Evolutionary conservation across 1,140 invertebrate species (phyloP).

Genomic region (Lasaia peninsularis): DNA sequence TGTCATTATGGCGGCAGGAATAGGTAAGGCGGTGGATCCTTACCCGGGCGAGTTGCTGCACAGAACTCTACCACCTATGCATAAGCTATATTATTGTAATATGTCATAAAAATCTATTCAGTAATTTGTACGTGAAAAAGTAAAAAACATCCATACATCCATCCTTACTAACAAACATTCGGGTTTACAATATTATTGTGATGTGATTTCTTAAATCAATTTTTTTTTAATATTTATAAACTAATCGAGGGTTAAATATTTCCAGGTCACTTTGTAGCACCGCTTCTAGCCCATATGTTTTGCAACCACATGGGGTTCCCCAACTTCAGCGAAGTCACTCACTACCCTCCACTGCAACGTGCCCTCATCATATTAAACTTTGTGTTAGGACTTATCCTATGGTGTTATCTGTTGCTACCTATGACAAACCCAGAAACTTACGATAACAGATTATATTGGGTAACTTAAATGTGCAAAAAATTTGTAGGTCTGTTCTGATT

Average conservation of each 20-base stretch:
- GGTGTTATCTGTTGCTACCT: conserved; percentile 87
- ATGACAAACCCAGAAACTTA: conserved; percentile 89
- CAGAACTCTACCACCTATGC: too few relatives aligned
- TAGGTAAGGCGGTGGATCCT: too few relatives aligned
- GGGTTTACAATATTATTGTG: too few relatives aligned
- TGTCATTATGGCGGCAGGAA: too few relatives aligned
- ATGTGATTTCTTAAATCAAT: too few relatives aligned
- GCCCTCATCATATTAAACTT: conserved; percentile 82
- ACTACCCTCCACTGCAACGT: conserved; percentile 82
- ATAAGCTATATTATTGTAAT: too few relatives aligned
- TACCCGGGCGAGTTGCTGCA: too few relatives aligned
- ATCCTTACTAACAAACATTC: too few relatives aligned
- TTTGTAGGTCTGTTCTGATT: too few relatives aligned
- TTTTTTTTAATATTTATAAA: not conserved
- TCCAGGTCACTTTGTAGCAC: conserved; percentile 90
- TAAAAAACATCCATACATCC: too few relatives aligned
- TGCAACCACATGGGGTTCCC: conserved; percentile 98
- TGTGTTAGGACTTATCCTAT: conserved; percentile 85
- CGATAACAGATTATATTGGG: conserved; percentile 81
- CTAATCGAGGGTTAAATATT: not conserved
- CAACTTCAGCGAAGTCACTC: conserved; percentile 87
- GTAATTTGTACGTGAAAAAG: too few relatives aligned
- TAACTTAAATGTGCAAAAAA: conserved; percentile 20
- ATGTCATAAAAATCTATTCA: too few relatives aligned
- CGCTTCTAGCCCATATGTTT: conserved; percentile 94